phyloP scores from a whole-genome alignment of 2,888 invertebrate species.

The Malacosoma neustria region DNA sequence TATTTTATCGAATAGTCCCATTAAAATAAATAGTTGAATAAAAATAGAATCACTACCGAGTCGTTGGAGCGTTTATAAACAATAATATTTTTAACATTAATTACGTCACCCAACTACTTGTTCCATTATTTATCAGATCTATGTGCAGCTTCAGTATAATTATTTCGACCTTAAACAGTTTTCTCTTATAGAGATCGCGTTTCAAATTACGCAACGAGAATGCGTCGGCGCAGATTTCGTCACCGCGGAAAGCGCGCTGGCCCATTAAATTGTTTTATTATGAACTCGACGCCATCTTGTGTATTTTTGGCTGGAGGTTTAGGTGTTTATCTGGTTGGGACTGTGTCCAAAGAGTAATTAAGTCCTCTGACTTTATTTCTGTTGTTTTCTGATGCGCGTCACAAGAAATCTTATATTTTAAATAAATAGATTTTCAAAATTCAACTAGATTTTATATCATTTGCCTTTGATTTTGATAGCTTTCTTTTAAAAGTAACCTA shows the following conservation, averaged over 20 bases:
- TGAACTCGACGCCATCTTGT: slow-evolving; percentile 72
- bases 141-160: slow-evolving; percentile 37
- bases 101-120: slow-evolving; percentile 6
- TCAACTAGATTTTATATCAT: neutral
- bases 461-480: neutral
- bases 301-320: slow-evolving; percentile 71
- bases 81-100: too few species aligned
- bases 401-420: slow-evolving; percentile 19
- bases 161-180: slow-evolving; percentile 60
- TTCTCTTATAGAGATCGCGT: slow-evolving; percentile 63
- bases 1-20: too few species aligned
- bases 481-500: neutral
- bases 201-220: slow-evolving; percentile 64
- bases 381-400: slow-evolving; percentile 31
- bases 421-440: slow-evolving; percentile 4
- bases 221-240: slow-evolving; percentile 71
- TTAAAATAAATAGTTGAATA: too few species aligned
- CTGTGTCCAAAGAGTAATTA: slow-evolving; percentile 71
- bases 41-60: too few species aligned
- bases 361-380: slow-evolving; percentile 59
- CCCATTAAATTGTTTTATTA: slow-evolving; percentile 76
- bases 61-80: too few species aligned
- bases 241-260: slow-evolving; percentile 74
- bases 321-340: slow-evolving; percentile 73
- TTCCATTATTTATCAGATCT: slow-evolving; percentile 16